A percentile compares a stretch with the other conserved stretches of the same genome.
These are phyloP conservation scores for Eptesicus fuscus DNA, from an alignment of 2,113 vertebrate genomes.

Conservation along the genomic window DNA sequence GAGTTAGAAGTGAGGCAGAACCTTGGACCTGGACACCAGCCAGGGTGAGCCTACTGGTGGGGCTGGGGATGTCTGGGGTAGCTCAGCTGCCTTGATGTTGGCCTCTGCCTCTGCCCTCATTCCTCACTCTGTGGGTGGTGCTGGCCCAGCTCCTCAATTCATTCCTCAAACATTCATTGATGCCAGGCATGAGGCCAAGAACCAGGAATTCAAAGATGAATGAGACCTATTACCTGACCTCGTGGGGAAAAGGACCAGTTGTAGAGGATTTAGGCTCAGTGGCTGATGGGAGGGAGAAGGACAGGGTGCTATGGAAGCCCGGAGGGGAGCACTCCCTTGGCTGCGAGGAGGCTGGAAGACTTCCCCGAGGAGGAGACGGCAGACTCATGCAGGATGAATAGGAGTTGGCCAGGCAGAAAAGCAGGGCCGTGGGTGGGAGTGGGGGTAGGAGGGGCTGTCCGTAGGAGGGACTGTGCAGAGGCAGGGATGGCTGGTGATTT, in stretches of 20 bases:
- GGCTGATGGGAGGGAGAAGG: neutral
- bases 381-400: neutral
- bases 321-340: neutral
- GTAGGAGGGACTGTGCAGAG: neutral
- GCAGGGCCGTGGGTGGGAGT: neutral
- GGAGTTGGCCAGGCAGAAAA: neutral
- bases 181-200: conserved; percentile 33
- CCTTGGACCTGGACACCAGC: neutral
- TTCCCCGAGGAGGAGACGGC: neutral
- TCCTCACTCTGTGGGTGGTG: neutral
- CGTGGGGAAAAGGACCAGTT: neutral
- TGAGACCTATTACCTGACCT: neutral
- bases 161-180: conserved; percentile 6
- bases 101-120: neutral
- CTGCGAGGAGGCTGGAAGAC: neutral
- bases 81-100: neutral
- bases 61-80: neutral
- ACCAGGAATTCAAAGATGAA: conserved; percentile 32
- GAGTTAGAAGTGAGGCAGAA: neutral
- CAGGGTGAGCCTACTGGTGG: neutral
- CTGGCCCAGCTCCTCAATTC: neutral
- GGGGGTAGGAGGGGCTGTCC: neutral
- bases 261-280: neutral
- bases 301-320: neutral
- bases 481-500: neutral